Base-by-base conservation (phyloP, 1,140 invertebrate species). In the Drosophila insularis region DNA sequence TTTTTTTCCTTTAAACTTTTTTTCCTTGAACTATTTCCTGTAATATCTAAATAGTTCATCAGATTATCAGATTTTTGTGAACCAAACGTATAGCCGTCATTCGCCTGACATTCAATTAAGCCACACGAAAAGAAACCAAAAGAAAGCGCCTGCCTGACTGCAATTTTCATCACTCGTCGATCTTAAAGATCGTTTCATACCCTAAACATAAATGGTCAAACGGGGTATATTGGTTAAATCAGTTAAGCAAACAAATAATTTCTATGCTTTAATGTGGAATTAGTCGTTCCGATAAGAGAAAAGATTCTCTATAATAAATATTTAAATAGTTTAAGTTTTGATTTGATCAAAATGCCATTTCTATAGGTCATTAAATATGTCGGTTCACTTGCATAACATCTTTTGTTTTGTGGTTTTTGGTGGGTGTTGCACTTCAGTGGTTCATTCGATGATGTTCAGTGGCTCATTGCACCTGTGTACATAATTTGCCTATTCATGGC, bases 401-500 rank as follows among this genome's bases (percentile, higher is more conserved):
- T 50, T 50, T 11, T 50, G 8, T 10, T 46, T 19, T 17, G 43
- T 21, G 0, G 7, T 70, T 40, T 23, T 55, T 62, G 70, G 81
- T 85, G 78, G 69, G 81, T 78, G 81, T 78, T 85, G 81, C 73
- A 71, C 55, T 72, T 50, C 56, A 75, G 71, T 74, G 72, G 72
- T 74, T 71, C 54, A 37, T 37, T 63, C 43, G 68, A 46, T 58
- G 63, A 40, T 70, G 37, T 69, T 37, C 68, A 63, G 69, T 68
- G 69, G 69, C 65, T 71, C 56, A 68, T 59, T 82, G 78, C 74
- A 82, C 81, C 81, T 85, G 81, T 85, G 81, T 85, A 71, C 71
- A 66, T 78, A 81, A 85, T 85, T 81, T 85, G 78, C 81, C 81
- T 86, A 86, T 81, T 86, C 81, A 85, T 67, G 81, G 35, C 14